A percentile compares a stretch with the other conserved stretches of the same genome.
Evolutionary conservation across 2,888 invertebrate species (phyloP).

Genomic region (Brachyptera risi): DNA sequence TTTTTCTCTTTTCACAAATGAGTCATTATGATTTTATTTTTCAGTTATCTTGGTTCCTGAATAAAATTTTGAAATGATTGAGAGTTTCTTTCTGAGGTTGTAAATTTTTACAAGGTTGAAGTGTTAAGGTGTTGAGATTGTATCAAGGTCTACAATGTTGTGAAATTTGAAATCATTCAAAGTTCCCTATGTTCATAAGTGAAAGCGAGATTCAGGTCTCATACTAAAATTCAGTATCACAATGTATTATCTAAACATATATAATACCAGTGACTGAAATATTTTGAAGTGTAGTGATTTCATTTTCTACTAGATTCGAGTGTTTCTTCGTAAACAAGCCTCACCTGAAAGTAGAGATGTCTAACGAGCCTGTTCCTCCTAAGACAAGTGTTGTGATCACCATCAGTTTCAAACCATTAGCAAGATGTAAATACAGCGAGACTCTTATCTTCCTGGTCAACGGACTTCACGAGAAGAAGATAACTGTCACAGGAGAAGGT

Average conservation of each 20-base stretch:
- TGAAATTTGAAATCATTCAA: no score
- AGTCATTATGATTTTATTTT: not conserved
- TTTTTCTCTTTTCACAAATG: no score
- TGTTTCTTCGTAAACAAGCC: constrained; percentile 49
- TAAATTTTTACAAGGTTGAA: no score
- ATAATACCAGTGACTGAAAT: no score
- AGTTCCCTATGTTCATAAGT: no score
- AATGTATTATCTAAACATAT: no score
- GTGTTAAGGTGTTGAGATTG: no score
- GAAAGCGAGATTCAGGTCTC: no score
- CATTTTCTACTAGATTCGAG: constrained; percentile 49
- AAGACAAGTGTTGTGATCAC: constrained; percentile 47
- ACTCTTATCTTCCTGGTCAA: constrained; percentile 53
- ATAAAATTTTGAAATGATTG: not conserved
- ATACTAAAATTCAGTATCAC: no score
- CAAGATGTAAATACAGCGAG: constrained; percentile 50
- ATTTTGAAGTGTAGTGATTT: no score
- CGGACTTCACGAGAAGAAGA: constrained; percentile 48
- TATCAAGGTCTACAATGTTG: no score
- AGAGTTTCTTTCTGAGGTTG: not conserved
- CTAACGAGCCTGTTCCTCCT: constrained; percentile 46
- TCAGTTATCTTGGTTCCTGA: not conserved
- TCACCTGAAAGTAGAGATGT: constrained; percentile 51
- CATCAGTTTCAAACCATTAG: constrained; percentile 55
- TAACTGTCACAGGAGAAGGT: constrained; percentile 56